These are phyloP conservation scores for Halcyon badia DNA, from an alignment of 2,797 vertebrate species.

Conservation along the genomic window DNA sequence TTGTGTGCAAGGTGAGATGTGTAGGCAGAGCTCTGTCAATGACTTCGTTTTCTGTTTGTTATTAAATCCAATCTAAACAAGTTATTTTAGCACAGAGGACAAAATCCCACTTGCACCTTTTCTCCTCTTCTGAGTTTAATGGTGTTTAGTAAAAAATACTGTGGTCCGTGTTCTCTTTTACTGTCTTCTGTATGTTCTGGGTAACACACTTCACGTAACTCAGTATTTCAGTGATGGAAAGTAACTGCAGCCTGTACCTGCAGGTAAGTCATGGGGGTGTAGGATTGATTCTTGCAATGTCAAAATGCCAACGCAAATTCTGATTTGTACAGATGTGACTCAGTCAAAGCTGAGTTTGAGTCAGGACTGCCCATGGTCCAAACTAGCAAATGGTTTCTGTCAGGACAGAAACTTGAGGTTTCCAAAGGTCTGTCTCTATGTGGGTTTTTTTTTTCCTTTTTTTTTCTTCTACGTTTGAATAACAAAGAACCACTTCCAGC, in stretches of 20 bases:
- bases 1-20: neutral
- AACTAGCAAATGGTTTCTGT: neutral
- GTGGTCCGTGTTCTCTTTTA: neutral
- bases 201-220: fast-evolving
- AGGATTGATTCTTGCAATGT: neutral
- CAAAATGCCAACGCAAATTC: neutral
- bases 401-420: neutral
- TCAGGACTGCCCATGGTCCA: neutral
- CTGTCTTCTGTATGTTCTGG: fast-evolving
- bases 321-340: neutral
- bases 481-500: slow-evolving; percentile 2
- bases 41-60: neutral
- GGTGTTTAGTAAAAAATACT: neutral
- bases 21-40: too few relatives aligned
- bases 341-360: neutral
- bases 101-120: neutral
- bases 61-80: neutral
- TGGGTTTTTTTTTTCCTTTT: neutral
- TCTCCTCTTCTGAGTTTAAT: neutral
- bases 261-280: neutral
- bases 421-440: neutral
- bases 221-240: neutral
- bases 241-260: neutral
- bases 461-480: neutral
- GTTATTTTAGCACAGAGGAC: neutral